Percentiles rank a stretch among this genome's conserved stretches.
These are phyloP conservation scores for Hemiscyllium ocellatum DNA, from an alignment of 2,113 vertebrate genomes.

Conservation along the genomic window DNA sequence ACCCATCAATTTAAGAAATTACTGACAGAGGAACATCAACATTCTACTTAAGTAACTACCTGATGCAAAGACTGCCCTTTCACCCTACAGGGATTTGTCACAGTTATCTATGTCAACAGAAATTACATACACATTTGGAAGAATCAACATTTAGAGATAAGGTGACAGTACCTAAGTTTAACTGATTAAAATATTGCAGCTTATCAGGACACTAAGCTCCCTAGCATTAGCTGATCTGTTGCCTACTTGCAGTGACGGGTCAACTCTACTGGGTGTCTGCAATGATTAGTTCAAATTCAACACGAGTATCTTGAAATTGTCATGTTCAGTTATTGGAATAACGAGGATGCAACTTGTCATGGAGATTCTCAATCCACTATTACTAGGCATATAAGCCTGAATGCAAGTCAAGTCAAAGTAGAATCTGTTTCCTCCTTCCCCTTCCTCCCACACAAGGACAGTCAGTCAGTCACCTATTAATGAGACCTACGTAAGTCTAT, in stretches of 20 bases:
- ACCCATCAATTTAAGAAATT: not conserved
- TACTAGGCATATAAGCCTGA: not conserved
- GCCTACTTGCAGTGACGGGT: not conserved
- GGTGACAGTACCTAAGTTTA: not conserved
- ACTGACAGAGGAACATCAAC: not conserved
- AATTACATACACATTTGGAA: not conserved
- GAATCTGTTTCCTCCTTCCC: not conserved
- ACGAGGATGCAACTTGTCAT: not conserved
- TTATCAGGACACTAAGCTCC: not conserved
- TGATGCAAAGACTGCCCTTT: not conserved
- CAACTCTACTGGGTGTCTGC: not conserved
- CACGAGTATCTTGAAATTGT: not conserved
- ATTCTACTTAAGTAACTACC: not conserved
- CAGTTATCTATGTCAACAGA: not conserved
- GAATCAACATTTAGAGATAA: not conserved
- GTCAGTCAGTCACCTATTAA: no score
- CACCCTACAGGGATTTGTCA: not conserved
- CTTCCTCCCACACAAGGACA: not conserved
- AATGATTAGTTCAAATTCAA: not conserved
- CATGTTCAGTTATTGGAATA: not conserved
- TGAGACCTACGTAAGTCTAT: not conserved
- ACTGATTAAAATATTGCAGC: not conserved
- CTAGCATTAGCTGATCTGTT: not conserved
- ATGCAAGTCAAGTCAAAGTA: not conserved
- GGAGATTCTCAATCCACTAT: not conserved